Evolutionary conservation across 2,113 vertebrate species (phyloP).

Genomic region (Dascyllus trimaculatus): DNA sequence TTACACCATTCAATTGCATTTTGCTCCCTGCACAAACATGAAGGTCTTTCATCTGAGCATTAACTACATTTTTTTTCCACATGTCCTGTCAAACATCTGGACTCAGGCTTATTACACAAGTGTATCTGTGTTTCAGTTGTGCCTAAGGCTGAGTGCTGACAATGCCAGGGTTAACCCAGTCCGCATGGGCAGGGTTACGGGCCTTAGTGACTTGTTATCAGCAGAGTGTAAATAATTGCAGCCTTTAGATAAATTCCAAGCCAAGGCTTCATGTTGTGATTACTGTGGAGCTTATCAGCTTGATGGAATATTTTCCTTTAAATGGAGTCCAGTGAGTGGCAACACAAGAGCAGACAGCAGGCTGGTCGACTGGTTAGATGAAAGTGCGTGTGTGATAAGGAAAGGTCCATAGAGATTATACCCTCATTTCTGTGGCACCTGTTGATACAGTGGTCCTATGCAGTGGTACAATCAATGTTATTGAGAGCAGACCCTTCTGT

Average conservation of each 20-base stretch:
- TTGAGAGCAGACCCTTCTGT: neutral
- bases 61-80: neutral
- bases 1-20: neutral
- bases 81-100: conserved; percentile 22
- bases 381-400: conserved; percentile 8
- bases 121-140: conserved; percentile 10
- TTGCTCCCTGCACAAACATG: neutral
- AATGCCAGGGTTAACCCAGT: neutral
- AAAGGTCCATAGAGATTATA: conserved; percentile 24
- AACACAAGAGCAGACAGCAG: neutral
- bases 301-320: conserved; percentile 47
- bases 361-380: neutral
- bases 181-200: conserved; percentile 4
- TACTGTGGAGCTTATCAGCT: conserved; percentile 46
- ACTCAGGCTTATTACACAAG: conserved; percentile 6
- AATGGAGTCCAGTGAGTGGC: conserved; percentile 11
- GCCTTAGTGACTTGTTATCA: conserved; percentile 58
- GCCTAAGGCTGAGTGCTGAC: neutral
- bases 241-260: conserved; percentile 65
- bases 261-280: conserved; percentile 44
- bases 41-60: neutral
- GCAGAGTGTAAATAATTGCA: conserved; percentile 71
- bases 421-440: conserved; percentile 14
- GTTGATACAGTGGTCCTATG: conserved; percentile 41
- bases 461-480: neutral